Evolutionary conservation across 2,797 vertebrate species (phyloP).

Genomic region (Hippopotamyrus pictus): DNA sequence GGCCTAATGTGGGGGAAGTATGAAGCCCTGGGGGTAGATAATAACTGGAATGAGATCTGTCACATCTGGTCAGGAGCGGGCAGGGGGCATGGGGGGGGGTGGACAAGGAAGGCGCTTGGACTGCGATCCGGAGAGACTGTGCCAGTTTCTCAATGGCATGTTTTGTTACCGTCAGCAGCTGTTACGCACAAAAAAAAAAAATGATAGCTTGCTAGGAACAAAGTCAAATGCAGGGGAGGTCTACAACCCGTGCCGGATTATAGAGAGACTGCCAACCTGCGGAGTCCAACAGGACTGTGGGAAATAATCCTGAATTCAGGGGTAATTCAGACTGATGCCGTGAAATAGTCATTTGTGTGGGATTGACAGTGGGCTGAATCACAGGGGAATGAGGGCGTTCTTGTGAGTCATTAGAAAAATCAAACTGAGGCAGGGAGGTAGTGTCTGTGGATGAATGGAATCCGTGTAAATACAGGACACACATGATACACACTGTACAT

Average conservation of each 20-base stretch:
- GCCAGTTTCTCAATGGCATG: background rate
- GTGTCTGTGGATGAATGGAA: background rate
- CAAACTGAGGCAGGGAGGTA: background rate
- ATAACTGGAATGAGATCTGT: constrained; percentile 12
- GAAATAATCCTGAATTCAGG: constrained; percentile 7
- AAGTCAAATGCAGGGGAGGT: background rate
- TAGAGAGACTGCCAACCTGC: background rate
- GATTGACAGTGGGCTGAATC: background rate
- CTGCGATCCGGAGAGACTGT: background rate
- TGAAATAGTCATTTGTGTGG: background rate
- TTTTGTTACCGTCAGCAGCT: constrained; percentile 5
- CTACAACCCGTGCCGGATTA: background rate
- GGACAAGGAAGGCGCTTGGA: background rate
- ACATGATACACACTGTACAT: background rate
- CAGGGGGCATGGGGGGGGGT: background rate
- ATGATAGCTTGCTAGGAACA: background rate
- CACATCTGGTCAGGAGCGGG: background rate
- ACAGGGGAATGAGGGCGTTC: background rate
- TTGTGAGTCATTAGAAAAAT: background rate
- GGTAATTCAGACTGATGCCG: background rate
- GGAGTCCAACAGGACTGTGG: background rate
- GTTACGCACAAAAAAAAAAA: background rate
- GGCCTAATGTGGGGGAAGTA: background rate
- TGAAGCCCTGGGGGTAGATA: background rate
- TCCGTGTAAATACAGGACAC: background rate